A percentile compares a stretch with the other conserved stretches of the same genome.
Conservation (phyloP, 2,113 vertebrate species). For the Trinectes maculatus region DNA sequence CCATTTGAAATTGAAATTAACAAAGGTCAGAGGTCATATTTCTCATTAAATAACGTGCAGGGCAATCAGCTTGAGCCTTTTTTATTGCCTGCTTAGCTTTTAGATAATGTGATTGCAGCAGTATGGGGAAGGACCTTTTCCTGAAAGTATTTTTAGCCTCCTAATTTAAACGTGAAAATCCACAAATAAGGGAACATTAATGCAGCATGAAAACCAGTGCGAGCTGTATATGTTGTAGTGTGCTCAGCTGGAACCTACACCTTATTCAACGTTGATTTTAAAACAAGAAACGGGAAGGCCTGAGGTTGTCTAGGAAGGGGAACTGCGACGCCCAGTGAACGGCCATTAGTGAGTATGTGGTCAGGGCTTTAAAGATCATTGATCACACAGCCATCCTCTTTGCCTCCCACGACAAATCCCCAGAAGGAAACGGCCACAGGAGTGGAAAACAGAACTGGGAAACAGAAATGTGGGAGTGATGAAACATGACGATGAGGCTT, state of each 20-base stretch:
- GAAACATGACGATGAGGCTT: constrained; percentile 8
- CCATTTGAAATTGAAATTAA: not conserved
- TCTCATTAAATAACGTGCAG: not conserved
- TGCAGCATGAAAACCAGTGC: not conserved
- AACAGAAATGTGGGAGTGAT: constrained; percentile 2
- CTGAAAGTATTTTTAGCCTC: not conserved
- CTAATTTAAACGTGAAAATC: not conserved
- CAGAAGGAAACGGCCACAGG: constrained; percentile 31
- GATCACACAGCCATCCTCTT: constrained; percentile 49
- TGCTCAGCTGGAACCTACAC: not conserved
- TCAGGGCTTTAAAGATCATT: constrained; percentile 56
- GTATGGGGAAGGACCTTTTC: not conserved
- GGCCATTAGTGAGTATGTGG: constrained; percentile 50
- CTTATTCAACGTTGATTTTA: not conserved
- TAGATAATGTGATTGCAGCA: not conserved
- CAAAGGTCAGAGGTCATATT: not conserved
- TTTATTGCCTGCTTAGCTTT: not conserved
- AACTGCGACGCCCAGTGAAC: constrained; percentile 18
- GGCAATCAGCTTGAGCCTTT: not conserved
- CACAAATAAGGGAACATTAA: too few relatives aligned
- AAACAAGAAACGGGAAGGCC: not conserved
- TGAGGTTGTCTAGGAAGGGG: constrained; percentile 13
- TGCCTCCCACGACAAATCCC: constrained; percentile 37
- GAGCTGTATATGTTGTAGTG: too few relatives aligned
- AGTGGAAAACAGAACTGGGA: not conserved